Evolutionary conservation across 1,140 invertebrate species (phyloP), one percentile per base, ranked within the genome.

Genomic region (Leptopilina boulardi): DNA sequence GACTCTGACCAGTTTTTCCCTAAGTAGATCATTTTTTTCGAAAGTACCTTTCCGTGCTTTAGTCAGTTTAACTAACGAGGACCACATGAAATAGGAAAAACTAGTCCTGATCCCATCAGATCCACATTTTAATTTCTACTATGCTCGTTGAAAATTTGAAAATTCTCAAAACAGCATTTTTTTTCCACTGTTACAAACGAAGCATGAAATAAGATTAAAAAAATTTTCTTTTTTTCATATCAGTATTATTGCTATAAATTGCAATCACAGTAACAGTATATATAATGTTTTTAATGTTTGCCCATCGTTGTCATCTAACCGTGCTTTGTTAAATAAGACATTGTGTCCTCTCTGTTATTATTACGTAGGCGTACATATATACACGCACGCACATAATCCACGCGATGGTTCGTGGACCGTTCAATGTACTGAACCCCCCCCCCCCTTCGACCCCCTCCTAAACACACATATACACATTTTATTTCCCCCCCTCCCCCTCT

Each of bases 271-370:
- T 66, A 30, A 66, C 10, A n/a, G 59, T 66, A 38, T 38, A 38
- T n/a, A n/a, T n/a, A 66, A 66, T 66, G 26, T 30, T 66, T 66
- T 66, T 30, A 66, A 66, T 66, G 59, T 66, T 66, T 66, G 59
- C 23, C 13, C 59, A 66, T 30, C 26, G 59, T 66, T 66, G 59
- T 66, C 13, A 26, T 34, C 59, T 30, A 66, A 66, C 11, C 23
- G 59, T 66, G 59, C 59, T 30, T 66, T 66, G 26, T 30, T 66
- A 66, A 66, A 66, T 66, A 66, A 66, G 59, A 66, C 59, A 66
- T 66, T 66, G 59, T 66, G 59, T 66, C 59, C 23, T 30, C 59
- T 66, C 26, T n/a, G 23, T 66, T 66, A 66, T 66, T 66, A 34
- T 66, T 66, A 13, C 13, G 59, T 34, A 23, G 59, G 59, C 59